phyloP scores from a whole-genome alignment of 2,888 invertebrate species.

The Deilephila elpenor region DNA sequence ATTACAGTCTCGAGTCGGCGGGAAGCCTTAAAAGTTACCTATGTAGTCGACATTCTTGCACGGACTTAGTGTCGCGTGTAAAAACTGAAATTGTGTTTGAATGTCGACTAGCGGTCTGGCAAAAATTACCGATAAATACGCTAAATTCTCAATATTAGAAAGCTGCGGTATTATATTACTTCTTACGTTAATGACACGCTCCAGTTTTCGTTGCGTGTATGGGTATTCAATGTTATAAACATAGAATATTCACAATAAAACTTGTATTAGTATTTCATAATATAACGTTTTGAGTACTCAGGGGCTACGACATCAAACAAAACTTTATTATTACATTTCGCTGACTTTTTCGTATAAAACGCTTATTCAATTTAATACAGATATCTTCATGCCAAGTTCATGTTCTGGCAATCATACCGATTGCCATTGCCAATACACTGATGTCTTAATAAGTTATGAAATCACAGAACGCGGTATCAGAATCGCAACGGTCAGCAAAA shows the following conservation, averaged over 20 bases:
- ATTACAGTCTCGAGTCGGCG: conserved; percentile 52
- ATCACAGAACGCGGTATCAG: too few relatives aligned
- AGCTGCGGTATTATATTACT: conserved; percentile 7
- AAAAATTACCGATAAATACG: neutral
- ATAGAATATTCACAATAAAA: neutral
- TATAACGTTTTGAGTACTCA: neutral
- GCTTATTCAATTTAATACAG: neutral
- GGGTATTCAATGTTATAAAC: neutral
- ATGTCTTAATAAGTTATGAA: too few relatives aligned
- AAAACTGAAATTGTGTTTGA: conserved; percentile 15
- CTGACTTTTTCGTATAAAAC: neutral
- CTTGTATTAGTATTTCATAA: neutral
- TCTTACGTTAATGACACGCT: conserved; percentile 9
- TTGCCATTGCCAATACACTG: too few relatives aligned
- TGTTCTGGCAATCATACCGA: neutral
- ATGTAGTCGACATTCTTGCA: conserved; percentile 20
- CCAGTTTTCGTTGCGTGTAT: neutral
- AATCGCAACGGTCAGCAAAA: too few relatives aligned
- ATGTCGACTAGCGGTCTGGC: neutral
- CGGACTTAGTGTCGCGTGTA: neutral
- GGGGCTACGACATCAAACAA: neutral
- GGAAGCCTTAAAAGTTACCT: conserved; percentile 62
- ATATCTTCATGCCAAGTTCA: neutral
- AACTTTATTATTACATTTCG: neutral
- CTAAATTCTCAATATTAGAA: conserved; percentile 6